Evolutionary conservation across 2,888 invertebrate genomes (phyloP), one percentile per base, ranked within the genome.

Genomic region (Orgyia antiqua): DNA sequence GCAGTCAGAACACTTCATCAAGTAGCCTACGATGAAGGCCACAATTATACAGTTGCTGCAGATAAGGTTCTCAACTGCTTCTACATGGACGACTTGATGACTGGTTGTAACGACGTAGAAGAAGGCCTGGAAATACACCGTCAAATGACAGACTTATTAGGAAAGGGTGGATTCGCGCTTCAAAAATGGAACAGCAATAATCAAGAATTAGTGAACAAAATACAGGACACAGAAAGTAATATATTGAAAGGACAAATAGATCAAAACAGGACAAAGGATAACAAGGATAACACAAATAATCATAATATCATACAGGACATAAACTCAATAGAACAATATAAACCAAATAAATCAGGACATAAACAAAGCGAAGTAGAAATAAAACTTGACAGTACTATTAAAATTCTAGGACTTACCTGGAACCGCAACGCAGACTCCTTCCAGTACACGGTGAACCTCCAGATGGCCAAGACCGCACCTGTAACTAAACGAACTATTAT

Each of bases 381-480:
- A 4, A 34, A 30, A 11, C 1, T 18, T 24, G 27, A 29, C 12
- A 27, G 15, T 5, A 17, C 15, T 4, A 26, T n/a, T n/a, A n/a
- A n/a, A n/a, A n/a, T n/a, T n/a, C n/a, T n/a, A n/a, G n/a, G n/a
- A n/a, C n/a, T n/a, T n/a, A n/a, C n/a, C n/a, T n/a, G n/a, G n/a
- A n/a, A n/a, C n/a, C n/a, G n/a, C n/a, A n/a, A n/a, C n/a, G 20
- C 17, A 9, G 39, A 39, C 9, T 3, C 8, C 3, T 44, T 44
- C 47, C 57, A 2, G 1, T 41, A 28, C 42, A 37, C 11, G 26
- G 43, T 26, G 20, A 39, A 35, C 1, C 48, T 46, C n/a, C n/a
- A n/a, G n/a, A n/a, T n/a, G n/a, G n/a, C n/a, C n/a, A n/a, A n/a
- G n/a, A n/a, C n/a, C n/a, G 1, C 36, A 29, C 3, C 30, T 45